phyloP scores from a whole-genome alignment of 1,140 invertebrate species.

The Stenopsyche tienmushanensis region DNA sequence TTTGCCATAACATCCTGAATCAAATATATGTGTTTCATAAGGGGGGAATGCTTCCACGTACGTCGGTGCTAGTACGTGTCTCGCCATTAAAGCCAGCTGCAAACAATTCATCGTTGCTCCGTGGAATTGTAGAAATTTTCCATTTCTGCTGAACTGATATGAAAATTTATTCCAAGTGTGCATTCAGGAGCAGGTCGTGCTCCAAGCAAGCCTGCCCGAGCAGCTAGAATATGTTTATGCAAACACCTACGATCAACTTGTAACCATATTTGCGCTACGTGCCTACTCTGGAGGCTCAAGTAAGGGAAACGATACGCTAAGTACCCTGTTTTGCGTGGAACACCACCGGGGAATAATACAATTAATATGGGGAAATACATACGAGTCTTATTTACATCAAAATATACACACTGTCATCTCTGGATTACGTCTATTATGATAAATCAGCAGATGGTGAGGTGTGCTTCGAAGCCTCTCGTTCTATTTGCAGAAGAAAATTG shows the following conservation, averaged over 20 bases:
- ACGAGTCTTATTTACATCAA: no score
- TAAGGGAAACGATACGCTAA: conserved; percentile 6
- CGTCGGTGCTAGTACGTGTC: conserved; percentile 2
- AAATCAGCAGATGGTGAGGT: no score
- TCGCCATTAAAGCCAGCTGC: conserved; percentile 26
- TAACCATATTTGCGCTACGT: conserved; percentile 12
- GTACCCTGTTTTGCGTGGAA: background rate
- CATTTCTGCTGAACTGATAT: conserved; percentile 2
- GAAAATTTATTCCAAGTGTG: conserved; percentile 24
- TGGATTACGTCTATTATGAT: no score
- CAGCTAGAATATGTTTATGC: conserved; percentile 18
- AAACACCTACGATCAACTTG: conserved; percentile 27
- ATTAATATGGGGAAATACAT: no score
- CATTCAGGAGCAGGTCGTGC: conserved; percentile 1
- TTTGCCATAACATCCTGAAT: no score
- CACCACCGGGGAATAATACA: background rate
- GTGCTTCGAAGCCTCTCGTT: no score
- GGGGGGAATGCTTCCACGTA: background rate
- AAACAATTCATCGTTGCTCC: conserved; percentile 14
- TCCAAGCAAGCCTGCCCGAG: conserved; percentile 7
- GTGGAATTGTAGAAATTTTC: conserved; percentile 9
- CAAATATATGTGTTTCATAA: background rate
- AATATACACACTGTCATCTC: no score
- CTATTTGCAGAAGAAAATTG: no score
- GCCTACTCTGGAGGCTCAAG: background rate